Base-by-base conservation (phyloP, 2,797 vertebrate genomes). In the Mareca penelope region DNA sequence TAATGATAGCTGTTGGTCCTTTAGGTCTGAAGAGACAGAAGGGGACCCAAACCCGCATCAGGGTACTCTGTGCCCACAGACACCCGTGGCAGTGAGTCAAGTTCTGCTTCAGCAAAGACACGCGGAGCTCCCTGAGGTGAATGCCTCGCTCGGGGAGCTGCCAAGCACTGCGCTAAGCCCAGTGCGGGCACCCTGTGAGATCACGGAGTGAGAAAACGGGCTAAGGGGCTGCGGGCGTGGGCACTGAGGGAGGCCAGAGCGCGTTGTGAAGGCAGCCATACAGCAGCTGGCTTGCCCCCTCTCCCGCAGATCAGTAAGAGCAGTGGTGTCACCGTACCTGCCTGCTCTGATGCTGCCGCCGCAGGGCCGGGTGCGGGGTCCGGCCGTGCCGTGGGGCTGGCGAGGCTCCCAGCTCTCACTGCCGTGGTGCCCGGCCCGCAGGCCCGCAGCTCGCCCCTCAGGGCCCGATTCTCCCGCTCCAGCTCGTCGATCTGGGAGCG, bases 401-500 rank as follows among this genome's bases (percentile, higher is more conserved):
- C 0, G 1, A 35, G 28, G 19, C 44, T 82, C 28, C 52, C 91
- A 4, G 31, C 61, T 31, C 72, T 80, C 5, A 24, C 87, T 2
- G 2, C 50, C 12, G 7, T 12, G 5, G 64, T 12, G 10, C 37
- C 64, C 50, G 70, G 95, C 53, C 83, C 73, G 3, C 56, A 83
- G 78, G 94, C 96, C 42, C 88, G 92, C 78, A 97, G 82, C 80
- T 98, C 98, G 69, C 97, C 98, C 1, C 96, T 96, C 77, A 99
- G 98, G 19, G 97, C 98, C 29, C 90, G 97, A 96, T 99, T 99
- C 86, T 99, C 99, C 22, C 94, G 97, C 96, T 99, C 98, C 93
- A 99, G 95, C 88, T 98, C 98, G 94, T 98, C 97, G 95, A 99
- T 99, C 28, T 99, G 98, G 10, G 98, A 98, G 12, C 78, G 98